Evolutionary conservation across 1,140 invertebrate species (phyloP), one percentile per base, ranked within the genome.

Genomic region (Hyposmocoma kahamanoa): DNA sequence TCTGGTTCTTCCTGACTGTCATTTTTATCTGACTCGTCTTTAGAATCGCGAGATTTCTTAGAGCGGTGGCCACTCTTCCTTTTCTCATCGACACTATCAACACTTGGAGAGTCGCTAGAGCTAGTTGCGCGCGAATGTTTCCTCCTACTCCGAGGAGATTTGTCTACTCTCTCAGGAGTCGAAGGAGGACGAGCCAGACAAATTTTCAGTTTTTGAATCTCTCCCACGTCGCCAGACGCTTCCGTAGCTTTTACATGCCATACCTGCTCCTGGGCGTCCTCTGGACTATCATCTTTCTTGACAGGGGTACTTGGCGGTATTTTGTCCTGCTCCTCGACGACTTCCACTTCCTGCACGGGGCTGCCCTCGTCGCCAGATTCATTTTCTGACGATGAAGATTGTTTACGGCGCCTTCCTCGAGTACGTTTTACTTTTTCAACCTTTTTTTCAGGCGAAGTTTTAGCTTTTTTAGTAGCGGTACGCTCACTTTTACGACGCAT

Each of bases 401-500:
- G 76, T 45, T 85, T 84, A 36, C 63, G 71, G 28, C 81, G 72
- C 41, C 69, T 63, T 22, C 70, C 68, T 59, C 65, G 71, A 17
- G 71, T 67, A 8, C 76, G 71, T 51, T 78, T 83, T 1, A 54
- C 42, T 47, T 85, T 85, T 47, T 83, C 81, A 38, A 67, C 20
- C 47, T 82, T 85, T 50, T 80, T 79, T 49, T 82, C 78, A 19
- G 79, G 78, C 19, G 81, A 81, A 58, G 65, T 44, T 53, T 83
- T 83, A 4, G 59, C 22, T 55, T 84, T 84, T 46, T 74, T 74
- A 56, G 38, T 70, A 21, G 73, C 59, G 10, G 66, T 67, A 46
- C 78, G 74, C 50, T 84, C 79, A 55, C 77, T 83, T 68, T 82
- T 83, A 36, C 81, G 81, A 70, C 81, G 81, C 81, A 84, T 84